phyloP scores from a whole-genome alignment of 2,888 invertebrate genomes.

The Drosophila mercatorum region DNA sequence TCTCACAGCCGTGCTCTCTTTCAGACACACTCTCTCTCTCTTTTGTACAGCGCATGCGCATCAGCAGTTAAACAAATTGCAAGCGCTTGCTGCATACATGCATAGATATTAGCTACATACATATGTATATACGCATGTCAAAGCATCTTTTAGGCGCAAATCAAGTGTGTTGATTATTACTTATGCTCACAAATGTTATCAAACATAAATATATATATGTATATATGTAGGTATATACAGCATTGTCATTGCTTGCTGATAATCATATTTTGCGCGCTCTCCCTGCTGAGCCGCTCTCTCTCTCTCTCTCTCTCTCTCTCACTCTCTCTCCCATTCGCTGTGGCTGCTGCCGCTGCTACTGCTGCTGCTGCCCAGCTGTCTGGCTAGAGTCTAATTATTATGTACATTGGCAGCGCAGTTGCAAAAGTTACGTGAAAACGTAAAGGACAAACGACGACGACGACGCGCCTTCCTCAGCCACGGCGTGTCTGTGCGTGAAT shows the following conservation, averaged over 20 bases:
- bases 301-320: slow-evolving; percentile 7
- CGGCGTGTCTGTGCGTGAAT: slow-evolving; percentile 11
- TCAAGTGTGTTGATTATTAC: background rate
- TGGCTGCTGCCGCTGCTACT: slow-evolving; percentile 33
- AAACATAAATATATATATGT: background rate
- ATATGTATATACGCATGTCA: slow-evolving; percentile 9
- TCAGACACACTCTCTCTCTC: slow-evolving; percentile 2
- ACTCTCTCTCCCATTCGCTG: slow-evolving; percentile 5
- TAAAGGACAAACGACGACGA: slow-evolving; percentile 56
- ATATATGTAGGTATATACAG: background rate
- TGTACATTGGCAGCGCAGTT: slow-evolving; percentile 70
- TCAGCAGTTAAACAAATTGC: slow-evolving; percentile 21
- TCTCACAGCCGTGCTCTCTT: slow-evolving; percentile 3
- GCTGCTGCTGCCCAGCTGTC: slow-evolving; percentile 58
- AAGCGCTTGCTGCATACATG: slow-evolving; percentile 9
- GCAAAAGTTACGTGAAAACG: slow-evolving; percentile 76
- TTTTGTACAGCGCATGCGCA: slow-evolving; percentile 34
- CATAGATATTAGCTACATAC: background rate
- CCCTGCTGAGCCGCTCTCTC: slow-evolving; percentile 8
- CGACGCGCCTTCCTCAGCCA: slow-evolving; percentile 27
- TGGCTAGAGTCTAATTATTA: slow-evolving; percentile 59
- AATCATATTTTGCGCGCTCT: slow-evolving; percentile 25
- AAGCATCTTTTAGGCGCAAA: slow-evolving; percentile 47
- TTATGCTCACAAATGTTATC: slow-evolving; percentile 9
- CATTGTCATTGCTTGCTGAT: background rate